These are phyloP conservation scores for Lochmaea crataegi DNA, from an alignment of 2,888 invertebrate species.

Conservation along the genomic window DNA sequence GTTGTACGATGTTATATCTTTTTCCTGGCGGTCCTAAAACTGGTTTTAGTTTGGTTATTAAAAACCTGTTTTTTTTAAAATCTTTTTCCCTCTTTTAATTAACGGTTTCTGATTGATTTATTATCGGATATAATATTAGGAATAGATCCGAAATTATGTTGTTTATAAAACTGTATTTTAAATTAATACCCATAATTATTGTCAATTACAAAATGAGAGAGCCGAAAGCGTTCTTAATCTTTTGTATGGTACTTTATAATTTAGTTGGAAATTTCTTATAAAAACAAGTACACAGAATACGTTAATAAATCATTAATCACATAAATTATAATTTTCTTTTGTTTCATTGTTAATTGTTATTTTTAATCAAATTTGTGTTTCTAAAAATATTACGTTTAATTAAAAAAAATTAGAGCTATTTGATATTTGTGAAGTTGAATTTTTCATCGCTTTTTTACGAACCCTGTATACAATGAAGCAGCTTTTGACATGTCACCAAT, in stretches of 20 bases:
- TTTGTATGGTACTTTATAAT: slow-evolving; percentile 1
- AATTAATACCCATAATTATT: neutral
- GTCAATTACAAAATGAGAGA: neutral
- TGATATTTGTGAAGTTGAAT: too few species aligned
- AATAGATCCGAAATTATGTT: neutral
- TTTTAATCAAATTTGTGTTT: too few species aligned
- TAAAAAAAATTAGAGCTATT: too few species aligned
- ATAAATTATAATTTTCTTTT: too few species aligned
- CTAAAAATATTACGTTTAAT: too few species aligned
- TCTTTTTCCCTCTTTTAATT: neutral
- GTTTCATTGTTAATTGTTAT: too few species aligned
- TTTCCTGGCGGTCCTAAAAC: neutral
- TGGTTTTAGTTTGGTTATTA: neutral
- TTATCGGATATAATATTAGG: neutral
- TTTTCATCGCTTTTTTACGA: too few species aligned
- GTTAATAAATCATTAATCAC: too few species aligned
- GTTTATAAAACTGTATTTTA: neutral
- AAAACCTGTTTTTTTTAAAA: neutral
- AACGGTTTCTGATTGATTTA: slow-evolving; percentile 1
- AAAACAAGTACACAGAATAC: neutral
- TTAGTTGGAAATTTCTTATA: neutral
- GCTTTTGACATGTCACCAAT: too few species aligned
- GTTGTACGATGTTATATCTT: neutral
- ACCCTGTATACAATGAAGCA: too few species aligned
- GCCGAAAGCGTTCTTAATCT: neutral